Percentiles rank a stretch among this genome's conserved stretches.
Conservation (phyloP, 2,113 vertebrate species). For the Agapornis roseicollis region DNA sequence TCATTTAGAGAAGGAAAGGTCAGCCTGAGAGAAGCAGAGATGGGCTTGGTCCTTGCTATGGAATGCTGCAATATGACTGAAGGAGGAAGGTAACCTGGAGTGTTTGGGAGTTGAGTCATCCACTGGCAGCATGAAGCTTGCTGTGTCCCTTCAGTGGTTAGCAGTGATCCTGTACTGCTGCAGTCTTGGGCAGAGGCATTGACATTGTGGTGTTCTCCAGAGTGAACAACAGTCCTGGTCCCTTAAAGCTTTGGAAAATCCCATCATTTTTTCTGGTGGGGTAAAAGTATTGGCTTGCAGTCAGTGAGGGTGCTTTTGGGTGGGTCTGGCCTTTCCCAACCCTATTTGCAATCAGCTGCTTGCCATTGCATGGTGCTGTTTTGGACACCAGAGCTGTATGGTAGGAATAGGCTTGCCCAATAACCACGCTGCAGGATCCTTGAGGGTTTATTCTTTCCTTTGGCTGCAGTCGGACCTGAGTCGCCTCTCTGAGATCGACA, state of each 20-base stretch:
- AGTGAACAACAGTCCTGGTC: neutral
- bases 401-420: neutral
- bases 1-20: neutral
- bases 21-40: neutral
- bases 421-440: neutral
- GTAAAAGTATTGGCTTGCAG: neutral
- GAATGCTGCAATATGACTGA: neutral
- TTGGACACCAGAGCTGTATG: neutral
- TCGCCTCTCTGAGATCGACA: conserved; percentile 87
- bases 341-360: neutral
- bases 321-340: neutral
- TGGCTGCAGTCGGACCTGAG: conserved; percentile 83
- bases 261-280: neutral
- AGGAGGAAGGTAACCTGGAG: neutral
- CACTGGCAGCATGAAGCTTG: neutral
- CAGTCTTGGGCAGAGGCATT: neutral
- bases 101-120: neutral
- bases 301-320: neutral
- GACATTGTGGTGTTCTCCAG: neutral
- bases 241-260: neutral
- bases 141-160: neutral
- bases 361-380: fast-evolving
- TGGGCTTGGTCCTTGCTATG: neutral
- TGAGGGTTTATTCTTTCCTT: neutral
- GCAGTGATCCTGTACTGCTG: neutral